phyloP scores from a whole-genome alignment of 2,797 vertebrate genomes.

The Hypotaenidia okinawae region DNA sequence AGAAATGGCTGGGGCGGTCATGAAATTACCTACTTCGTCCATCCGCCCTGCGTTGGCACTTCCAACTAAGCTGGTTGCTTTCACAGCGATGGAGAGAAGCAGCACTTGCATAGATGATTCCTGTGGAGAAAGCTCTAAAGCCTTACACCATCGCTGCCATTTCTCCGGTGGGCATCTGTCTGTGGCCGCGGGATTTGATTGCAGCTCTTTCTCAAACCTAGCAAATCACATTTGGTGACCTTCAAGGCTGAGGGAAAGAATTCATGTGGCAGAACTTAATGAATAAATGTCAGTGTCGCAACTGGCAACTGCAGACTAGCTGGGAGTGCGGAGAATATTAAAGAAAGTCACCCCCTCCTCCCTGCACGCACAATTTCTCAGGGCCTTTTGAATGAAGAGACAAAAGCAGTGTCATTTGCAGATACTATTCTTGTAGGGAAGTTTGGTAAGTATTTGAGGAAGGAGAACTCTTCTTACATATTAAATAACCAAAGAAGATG shows the following conservation, averaged over 20 bases:
- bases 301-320: not conserved
- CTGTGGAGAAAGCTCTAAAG: not conserved
- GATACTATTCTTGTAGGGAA: not conserved
- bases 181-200: not conserved
- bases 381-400: not conserved
- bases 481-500: not conserved
- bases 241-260: not conserved
- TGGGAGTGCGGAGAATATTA: not conserved
- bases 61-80: not conserved
- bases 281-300: not conserved
- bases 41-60: not conserved
- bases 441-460: not conserved
- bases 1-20: not conserved
- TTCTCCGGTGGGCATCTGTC: not conserved
- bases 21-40: not conserved
- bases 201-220: not conserved
- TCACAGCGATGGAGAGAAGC: not conserved
- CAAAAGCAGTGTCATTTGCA: not conserved
- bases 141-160: rapidly evolving
- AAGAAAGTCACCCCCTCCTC: not conserved
- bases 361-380: not conserved
- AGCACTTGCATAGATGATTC: not conserved
- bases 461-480: not conserved
- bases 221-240: not conserved
- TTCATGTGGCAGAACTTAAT: not conserved